phyloP scores from a whole-genome alignment of 1,140 invertebrate species.

The Hydropsyche tenuis region DNA sequence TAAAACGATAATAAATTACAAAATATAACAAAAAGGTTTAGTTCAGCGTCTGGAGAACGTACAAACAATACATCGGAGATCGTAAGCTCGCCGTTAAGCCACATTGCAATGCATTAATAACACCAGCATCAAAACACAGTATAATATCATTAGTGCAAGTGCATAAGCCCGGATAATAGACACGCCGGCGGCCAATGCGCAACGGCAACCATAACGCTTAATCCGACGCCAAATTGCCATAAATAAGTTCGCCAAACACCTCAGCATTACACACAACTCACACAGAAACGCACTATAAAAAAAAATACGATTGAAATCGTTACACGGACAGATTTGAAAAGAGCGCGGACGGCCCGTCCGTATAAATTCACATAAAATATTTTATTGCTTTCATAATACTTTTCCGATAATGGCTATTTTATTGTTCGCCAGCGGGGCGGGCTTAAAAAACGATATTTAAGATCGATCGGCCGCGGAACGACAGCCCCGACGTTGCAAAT shows the following conservation, averaged over 20 bases:
- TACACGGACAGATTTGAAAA: not conserved
- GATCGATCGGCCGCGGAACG: slow-evolving; percentile 19
- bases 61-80: slow-evolving; percentile 28
- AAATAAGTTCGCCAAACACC: not conserved
- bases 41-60: too few relatives aligned
- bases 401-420: slow-evolving; percentile 36
- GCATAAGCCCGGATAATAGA: slow-evolving; percentile 34
- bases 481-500: slow-evolving; percentile 14
- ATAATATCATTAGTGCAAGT: slow-evolving; percentile 37
- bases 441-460: slow-evolving; percentile 24
- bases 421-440: slow-evolving; percentile 12
- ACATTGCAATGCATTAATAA: slow-evolving; percentile 31
- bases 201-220: slow-evolving; percentile 10
- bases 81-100: slow-evolving; percentile 31
- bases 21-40: too few relatives aligned
- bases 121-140: slow-evolving; percentile 32
- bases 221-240: slow-evolving; percentile 15
- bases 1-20: too few relatives aligned
- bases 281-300: not conserved
- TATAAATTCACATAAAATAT: slow-evolving; percentile 35
- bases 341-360: not conserved
- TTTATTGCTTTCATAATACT: slow-evolving; percentile 39
- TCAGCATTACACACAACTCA: not conserved
- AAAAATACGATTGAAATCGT: slow-evolving; percentile 1
- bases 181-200: not conserved